Conservation (phyloP, 2,113 vertebrate species). For the Vanacampus margaritifer region DNA sequence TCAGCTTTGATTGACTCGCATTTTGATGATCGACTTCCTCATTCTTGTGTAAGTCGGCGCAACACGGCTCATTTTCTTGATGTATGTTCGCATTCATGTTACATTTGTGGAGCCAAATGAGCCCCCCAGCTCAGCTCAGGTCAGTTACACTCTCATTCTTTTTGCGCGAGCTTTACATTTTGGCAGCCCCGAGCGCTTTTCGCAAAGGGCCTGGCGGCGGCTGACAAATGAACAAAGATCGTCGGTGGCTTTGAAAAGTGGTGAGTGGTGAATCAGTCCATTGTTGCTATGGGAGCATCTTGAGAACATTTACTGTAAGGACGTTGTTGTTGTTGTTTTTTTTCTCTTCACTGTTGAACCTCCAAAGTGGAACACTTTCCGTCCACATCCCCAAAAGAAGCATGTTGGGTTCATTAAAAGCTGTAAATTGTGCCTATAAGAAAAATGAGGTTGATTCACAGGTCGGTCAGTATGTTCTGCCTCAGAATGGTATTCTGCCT, state of each 20-base stretch:
- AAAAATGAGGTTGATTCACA: no score
- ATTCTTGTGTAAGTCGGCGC: neutral
- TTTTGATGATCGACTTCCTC: neutral
- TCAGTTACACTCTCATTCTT: conserved; percentile 19
- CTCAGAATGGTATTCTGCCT: no score
- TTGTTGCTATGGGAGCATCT: conserved; percentile 18
- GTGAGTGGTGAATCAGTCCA: conserved; percentile 28
- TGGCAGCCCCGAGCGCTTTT: conserved; percentile 24
- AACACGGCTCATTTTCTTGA: conserved; percentile 11
- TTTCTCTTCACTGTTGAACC: neutral
- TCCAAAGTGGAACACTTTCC: neutral
- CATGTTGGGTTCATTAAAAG: no score
- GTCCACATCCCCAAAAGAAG: neutral
- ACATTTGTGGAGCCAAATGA: conserved; percentile 18
- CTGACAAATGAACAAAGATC: conserved; percentile 32
- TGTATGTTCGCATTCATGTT: conserved; percentile 17
- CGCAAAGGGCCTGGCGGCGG: conserved; percentile 32
- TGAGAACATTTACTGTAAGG: conserved; percentile 8
- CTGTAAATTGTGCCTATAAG: no score
- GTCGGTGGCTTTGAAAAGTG: conserved; percentile 22
- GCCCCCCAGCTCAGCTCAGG: neutral
- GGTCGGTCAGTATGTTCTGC: no score
- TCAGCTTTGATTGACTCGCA: neutral
- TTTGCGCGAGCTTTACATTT: conserved; percentile 25
- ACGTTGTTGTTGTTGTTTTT: neutral